phyloP scores from a whole-genome alignment of 2,888 invertebrate genomes.

The Epinotia brunnichana region DNA sequence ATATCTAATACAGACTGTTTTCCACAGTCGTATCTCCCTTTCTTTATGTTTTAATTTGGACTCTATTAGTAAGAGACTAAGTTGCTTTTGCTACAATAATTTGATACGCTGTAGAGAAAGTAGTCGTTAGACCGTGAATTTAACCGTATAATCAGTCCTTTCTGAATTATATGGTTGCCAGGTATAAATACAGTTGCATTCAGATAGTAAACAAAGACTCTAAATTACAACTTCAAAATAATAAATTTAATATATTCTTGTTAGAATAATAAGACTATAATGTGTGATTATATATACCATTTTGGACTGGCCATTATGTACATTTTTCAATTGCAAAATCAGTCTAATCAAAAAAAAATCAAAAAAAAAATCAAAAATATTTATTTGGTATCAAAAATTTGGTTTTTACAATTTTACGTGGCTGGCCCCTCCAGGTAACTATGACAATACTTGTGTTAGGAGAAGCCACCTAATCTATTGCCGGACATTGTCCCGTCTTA shows the following conservation, averaged over 20 bases:
- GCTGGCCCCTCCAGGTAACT: too few species aligned
- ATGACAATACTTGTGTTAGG: too few species aligned
- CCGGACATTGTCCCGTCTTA: neutral
- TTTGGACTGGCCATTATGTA: too few species aligned
- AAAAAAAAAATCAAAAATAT: too few species aligned
- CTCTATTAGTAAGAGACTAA: neutral
- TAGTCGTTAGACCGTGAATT: neutral
- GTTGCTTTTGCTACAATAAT: neutral
- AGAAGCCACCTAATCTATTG: too few species aligned
- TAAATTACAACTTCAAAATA: too few species aligned
- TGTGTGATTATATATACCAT: too few species aligned
- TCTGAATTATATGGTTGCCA: neutral
- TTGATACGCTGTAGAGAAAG: neutral
- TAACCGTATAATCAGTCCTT: neutral
- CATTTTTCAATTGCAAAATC: neutral
- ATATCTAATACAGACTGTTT: neutral
- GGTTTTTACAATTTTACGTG: too few species aligned
- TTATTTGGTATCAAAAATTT: too few species aligned
- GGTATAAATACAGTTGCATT: neutral
- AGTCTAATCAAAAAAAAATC: too few species aligned
- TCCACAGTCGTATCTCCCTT: neutral
- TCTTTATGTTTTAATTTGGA: neutral
- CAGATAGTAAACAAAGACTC: neutral
- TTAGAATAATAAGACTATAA: too few species aligned
- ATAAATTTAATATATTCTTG: too few species aligned